A percentile compares a stretch with the other conserved stretches of the same genome.
These are phyloP conservation scores for Panthera tigris DNA, from an alignment of 2,113 vertebrate species.

Conservation along the genomic window DNA sequence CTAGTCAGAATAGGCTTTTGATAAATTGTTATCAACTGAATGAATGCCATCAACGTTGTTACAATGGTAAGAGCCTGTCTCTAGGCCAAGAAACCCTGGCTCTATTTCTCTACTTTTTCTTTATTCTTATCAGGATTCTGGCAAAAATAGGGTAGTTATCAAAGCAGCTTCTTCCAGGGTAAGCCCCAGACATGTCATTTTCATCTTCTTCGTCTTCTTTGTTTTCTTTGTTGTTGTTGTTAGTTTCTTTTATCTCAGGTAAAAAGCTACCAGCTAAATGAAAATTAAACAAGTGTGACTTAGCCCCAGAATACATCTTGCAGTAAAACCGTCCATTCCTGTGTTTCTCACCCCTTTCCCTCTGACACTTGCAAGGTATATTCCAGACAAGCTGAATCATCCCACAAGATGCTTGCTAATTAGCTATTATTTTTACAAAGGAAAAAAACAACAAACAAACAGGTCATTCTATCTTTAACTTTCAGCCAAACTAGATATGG, in stretches of 20 bases:
- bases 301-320: accelerated
- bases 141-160: background rate
- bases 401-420: background rate
- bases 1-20: background rate
- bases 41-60: background rate
- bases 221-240: background rate
- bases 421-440: background rate
- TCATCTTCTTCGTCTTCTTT: background rate
- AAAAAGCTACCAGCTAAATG: background rate
- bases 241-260: background rate
- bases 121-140: background rate
- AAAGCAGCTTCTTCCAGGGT: background rate
- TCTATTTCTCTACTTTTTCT: background rate
- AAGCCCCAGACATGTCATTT: background rate
- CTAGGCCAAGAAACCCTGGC: background rate
- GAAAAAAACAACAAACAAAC: background rate
- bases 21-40: background rate
- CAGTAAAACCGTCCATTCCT: background rate
- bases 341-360: background rate
- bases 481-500: background rate
- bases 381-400: background rate
- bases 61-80: background rate
- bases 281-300: background rate
- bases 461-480: background rate
- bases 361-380: background rate